Evolutionary conservation across 2,888 invertebrate species (phyloP).

Genomic region (Pseudoips prasinana): DNA sequence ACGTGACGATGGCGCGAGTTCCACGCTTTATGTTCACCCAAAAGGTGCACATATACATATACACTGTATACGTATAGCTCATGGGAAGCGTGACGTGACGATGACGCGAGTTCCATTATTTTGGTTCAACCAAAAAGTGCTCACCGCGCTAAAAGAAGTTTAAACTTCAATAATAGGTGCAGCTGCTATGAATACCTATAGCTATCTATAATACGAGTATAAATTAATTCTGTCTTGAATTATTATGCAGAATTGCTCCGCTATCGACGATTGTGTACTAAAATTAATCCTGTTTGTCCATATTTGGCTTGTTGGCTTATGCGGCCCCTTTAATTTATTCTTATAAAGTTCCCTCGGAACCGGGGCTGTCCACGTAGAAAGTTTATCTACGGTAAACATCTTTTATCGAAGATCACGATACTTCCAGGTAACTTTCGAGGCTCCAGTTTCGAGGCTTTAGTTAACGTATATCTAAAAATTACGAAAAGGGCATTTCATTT

Average conservation of each 20-base stretch:
- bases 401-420: constrained; percentile 37
- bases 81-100: no score
- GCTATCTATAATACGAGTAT: constrained; percentile 35
- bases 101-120: no score
- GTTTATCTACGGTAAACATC: constrained; percentile 46
- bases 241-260: constrained; percentile 37
- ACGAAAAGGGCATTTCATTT: no score
- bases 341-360: constrained; percentile 39
- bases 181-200: background rate
- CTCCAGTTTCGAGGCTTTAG: constrained; percentile 6
- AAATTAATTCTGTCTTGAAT: constrained; percentile 44
- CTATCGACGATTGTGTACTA: constrained; percentile 37
- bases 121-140: no score
- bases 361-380: constrained; percentile 39
- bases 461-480: no score
- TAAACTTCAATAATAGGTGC: no score
- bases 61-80: no score
- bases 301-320: constrained; percentile 47
- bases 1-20: no score
- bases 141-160: no score
- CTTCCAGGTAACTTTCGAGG: constrained; percentile 33
- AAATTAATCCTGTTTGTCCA: constrained; percentile 46
- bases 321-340: constrained; percentile 46
- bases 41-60: no score
- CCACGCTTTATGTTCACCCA: no score